Evolutionary conservation across 2,888 invertebrate genomes (phyloP), one percentile per base, ranked within the genome.

Genomic region (Chloroclystis v-ata): DNA sequence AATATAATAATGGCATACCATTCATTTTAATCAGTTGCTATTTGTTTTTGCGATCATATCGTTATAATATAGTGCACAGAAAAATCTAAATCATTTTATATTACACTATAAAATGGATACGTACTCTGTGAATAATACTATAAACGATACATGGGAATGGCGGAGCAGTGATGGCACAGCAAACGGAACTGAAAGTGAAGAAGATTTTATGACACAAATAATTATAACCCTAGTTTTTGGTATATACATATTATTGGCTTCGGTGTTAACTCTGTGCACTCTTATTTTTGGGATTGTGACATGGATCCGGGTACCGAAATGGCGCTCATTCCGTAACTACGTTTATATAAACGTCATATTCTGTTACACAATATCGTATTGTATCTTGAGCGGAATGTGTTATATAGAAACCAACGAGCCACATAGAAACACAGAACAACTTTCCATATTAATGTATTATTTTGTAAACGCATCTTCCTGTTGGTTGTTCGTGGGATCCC

Each of bases 401-500:
- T 41, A 29, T n/a, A 6, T 10, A 12, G 12, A 11, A 4, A 1
- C 5, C 7, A 6, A 10, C 9, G 5, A 28, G 13, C 8, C n/a
- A 14, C 9, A 7, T 4, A n/a, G 38, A 38, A n/a, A 14, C n/a
- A 20, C 20, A 20, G 20, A 20, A 5, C 20, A 20, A 16, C 4
- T 28, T 11, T 33, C 4, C 28, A 3, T 33, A n/a, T 1, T 29
- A 6, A 11, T 48, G 2, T 43, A 40, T 39, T 49, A 44, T 30
- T 44, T 49, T 9, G 26, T 43, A 8, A 41, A 46, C n/a, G 40
- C 51, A 0, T 50, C 47, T 5, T 54, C 49, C 5, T 45, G 49
- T 16, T 58, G 58, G 58, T 28, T 58, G 9, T 30, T 52, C 0
- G 42, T 58, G 4, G 24, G 47, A 4, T 49, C 50, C 28, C 10